Percentiles rank a stretch among this genome's conserved stretches.
Conservation (phyloP, 1,140 invertebrate species). For the Drosophila simulans region DNA sequence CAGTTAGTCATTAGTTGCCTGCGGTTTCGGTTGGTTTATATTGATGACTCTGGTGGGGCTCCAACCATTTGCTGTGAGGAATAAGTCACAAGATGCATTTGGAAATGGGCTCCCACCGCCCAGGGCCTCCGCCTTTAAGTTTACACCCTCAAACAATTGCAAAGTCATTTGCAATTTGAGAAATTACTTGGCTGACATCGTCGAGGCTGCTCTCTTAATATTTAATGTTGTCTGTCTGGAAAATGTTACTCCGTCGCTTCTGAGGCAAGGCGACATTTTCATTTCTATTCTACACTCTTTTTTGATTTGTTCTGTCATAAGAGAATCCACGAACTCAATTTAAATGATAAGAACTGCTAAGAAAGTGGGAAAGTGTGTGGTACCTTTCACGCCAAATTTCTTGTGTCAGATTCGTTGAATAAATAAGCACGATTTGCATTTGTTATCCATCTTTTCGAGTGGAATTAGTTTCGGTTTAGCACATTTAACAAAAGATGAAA, state of each 20-base stretch:
- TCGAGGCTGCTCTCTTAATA: conserved; percentile 10
- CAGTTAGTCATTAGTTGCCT: conserved; percentile 44
- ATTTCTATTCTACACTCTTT: neutral
- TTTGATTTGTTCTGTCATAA: conserved; percentile 5
- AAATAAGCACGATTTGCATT: conserved; percentile 12
- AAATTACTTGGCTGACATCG: conserved; percentile 23
- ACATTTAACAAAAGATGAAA: neutral
- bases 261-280: neutral
- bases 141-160: conserved; percentile 6
- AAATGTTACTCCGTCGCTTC: neutral
- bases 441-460: neutral
- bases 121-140: neutral
- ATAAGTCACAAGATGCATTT: conserved; percentile 15
- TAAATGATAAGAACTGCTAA: neutral
- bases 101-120: neutral
- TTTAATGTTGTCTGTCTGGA: conserved; percentile 15
- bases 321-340: conserved; percentile 10
- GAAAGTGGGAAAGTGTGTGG: neutral
- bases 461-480: conserved; percentile 4
- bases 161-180: conserved; percentile 36
- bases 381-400: neutral
- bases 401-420: neutral
- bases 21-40: conserved; percentile 39
- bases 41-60: conserved; percentile 36
- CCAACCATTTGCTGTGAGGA: conserved; percentile 23